Evolutionary conservation across 2,888 invertebrate genomes (phyloP).

Genomic region (Acanthopleura granulata): DNA sequence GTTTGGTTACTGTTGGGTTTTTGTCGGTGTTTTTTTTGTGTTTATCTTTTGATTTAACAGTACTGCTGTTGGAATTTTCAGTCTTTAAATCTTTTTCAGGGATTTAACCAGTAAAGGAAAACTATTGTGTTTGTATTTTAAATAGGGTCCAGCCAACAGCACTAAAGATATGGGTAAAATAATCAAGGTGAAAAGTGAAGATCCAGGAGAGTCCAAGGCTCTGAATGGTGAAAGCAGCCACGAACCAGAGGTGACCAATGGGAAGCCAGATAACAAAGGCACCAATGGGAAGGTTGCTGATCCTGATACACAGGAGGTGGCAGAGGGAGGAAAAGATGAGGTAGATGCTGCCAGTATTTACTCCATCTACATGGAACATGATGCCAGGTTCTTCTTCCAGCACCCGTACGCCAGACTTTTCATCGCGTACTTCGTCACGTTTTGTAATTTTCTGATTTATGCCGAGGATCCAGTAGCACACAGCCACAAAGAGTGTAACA

Average conservation of each 20-base stretch:
- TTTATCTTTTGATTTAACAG: too few species aligned
- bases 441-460: conserved; percentile 73
- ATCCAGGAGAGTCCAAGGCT: background rate
- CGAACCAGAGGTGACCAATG: background rate
- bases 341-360: conserved; percentile 65
- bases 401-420: conserved; percentile 72
- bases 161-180: background rate
- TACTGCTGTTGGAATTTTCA: too few species aligned
- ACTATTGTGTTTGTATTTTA: too few species aligned
- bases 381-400: conserved; percentile 72
- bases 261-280: background rate
- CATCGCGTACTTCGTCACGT: conserved; percentile 71
- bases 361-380: conserved; percentile 69
- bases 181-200: background rate
- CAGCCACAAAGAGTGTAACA: conserved; percentile 71
- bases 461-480: conserved; percentile 73
- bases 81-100: too few species aligned
- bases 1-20: too few species aligned
- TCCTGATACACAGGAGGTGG: background rate
- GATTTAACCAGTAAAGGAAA: too few species aligned
- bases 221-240: background rate
- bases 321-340: conserved; percentile 44
- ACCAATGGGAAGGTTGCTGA: background rate
- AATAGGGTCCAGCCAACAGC: too few species aligned
- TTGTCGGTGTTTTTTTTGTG: too few species aligned